Conservation (phyloP, 2,113 vertebrate genomes). For the Xiphias gladius region DNA sequence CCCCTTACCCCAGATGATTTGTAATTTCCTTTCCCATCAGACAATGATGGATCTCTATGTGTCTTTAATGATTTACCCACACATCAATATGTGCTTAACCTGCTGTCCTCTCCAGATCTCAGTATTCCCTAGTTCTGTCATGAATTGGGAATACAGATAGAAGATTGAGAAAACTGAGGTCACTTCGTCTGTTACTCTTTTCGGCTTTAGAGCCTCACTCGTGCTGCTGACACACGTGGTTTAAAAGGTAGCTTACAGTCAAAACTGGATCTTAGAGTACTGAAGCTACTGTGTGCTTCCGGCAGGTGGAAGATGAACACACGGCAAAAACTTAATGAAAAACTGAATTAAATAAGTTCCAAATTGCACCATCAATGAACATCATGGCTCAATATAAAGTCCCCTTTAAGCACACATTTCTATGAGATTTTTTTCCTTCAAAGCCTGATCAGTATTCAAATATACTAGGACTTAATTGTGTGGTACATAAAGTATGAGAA, state of each 20-base stretch:
- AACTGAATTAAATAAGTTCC: not conserved
- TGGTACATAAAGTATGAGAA: not conserved
- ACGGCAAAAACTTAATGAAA: not conserved
- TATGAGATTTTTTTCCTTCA: not conserved
- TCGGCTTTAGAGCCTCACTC: not conserved
- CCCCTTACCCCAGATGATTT: not conserved
- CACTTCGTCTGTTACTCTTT: not conserved
- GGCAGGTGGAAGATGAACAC: not conserved
- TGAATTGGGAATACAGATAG: not conserved
- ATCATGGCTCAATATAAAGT: too few species aligned
- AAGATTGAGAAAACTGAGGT: not conserved
- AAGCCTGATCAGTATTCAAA: not conserved
- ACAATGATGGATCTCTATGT: constrained; percentile 5
- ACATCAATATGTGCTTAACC: constrained; percentile 59
- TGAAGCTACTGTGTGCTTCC: not conserved
- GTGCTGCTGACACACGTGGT: not conserved
- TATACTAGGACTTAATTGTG: not conserved
- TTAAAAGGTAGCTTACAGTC: not conserved
- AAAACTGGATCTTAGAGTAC: not conserved
- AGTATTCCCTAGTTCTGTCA: not conserved
- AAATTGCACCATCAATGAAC: too few species aligned
- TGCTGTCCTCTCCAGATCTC: constrained; percentile 23
- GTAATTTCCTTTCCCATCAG: constrained; percentile 52
- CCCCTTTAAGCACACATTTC: too few species aligned
- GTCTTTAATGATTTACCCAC: constrained; percentile 69